Evolutionary conservation across 2,888 invertebrate species (phyloP).

Genomic region (Callosobruchus maculatus): DNA sequence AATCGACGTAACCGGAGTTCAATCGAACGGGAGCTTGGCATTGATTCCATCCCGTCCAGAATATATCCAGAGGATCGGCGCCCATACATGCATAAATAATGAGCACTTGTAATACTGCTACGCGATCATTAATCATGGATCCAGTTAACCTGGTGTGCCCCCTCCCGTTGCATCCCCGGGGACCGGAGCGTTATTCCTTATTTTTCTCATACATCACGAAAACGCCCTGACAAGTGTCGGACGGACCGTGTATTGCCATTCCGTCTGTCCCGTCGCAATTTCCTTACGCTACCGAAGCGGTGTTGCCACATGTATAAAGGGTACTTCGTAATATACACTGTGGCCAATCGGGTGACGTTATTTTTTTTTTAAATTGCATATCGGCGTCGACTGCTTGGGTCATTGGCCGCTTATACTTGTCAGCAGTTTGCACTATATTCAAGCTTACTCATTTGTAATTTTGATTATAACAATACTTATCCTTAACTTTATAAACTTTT

Average conservation of each 20-base stretch:
- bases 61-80: background rate
- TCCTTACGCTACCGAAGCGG: background rate
- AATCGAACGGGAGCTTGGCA: slow-evolving; percentile 13
- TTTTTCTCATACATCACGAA: slow-evolving; percentile 47
- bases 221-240: background rate
- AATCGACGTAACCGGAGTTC: slow-evolving; percentile 22
- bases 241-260: background rate
- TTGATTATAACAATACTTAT: no score
- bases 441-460: no score
- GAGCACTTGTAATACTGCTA: slow-evolving; percentile 32
- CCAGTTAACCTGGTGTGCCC: slow-evolving; percentile 39
- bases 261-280: background rate
- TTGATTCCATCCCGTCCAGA: background rate
- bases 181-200: slow-evolving; percentile 36
- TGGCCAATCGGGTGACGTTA: no score
- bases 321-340: no score
- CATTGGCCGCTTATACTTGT: no score
- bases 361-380: no score
- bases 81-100: slow-evolving; percentile 22
- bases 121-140: slow-evolving; percentile 41
- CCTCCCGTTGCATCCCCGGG: slow-evolving; percentile 26
- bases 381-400: no score
- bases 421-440: no score
- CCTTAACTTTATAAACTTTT: no score
- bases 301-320: background rate